Evolutionary conservation across 2,113 vertebrate species (phyloP), one percentile per base, ranked within the genome.

Genomic region (Centrocercus urophasianus): DNA sequence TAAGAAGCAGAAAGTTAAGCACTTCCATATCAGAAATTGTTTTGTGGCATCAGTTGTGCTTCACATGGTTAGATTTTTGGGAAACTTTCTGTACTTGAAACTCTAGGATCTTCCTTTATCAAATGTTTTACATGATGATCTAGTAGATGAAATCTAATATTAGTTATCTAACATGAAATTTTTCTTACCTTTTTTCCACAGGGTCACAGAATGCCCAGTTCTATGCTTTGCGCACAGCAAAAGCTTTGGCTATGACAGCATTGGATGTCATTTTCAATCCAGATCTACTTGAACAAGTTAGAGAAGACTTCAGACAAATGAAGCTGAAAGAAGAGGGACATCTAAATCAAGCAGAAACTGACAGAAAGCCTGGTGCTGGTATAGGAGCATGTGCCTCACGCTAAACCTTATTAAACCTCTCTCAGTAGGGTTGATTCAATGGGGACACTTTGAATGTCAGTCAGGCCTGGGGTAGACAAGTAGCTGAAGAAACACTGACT

Each of bases 181-280:
- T 45, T 17, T 69, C 32, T 60, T 47, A 4, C 1, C 10, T 45
- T 36, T 45, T 59, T 80, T 19, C 52, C 87, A 40, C 79, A 99
- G 98, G 99, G 80, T 98, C 98, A 72, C 97, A 98, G 83, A 93
- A 97, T 79, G 98, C 98, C 95, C 99, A 99, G 95, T 98, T 98
- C 96, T 98, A 98, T 25, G 86, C 98, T 77, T 96, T 99, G 95
- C 98, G 98, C 86, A 98, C 98, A 30, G 98, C 98, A 82, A 98
- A 98, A 94, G 98, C 98, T 65, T 95, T 99, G 96, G 98, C 98
- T 15, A 99, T 99, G 98, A 99, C 99, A 85, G 98, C 98, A 17
- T 93, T 99, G 95, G 98, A 99, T 92, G 97, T 98, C 5, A 95
- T 98, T 65, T 98, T 98, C 96, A 97, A 98, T 88, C 98, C 98